A percentile compares a stretch with the other conserved stretches of the same genome.
Conservation (phyloP, 2,797 vertebrate species). For the Girardinus metallicus region DNA sequence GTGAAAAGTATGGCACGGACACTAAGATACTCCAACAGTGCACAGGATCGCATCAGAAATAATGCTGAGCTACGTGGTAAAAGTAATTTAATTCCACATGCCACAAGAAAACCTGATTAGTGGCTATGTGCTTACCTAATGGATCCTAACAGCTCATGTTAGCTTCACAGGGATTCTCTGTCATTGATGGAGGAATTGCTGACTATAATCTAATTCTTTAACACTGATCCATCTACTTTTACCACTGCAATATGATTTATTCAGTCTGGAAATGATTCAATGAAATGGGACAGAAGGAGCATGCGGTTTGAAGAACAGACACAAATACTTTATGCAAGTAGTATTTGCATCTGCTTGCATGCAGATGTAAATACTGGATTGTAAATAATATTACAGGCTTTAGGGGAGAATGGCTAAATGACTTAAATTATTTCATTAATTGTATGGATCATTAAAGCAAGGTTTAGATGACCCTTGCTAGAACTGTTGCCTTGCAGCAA, state of each 20-base stretch:
- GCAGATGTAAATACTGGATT: neutral
- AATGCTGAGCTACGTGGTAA: slow-evolving; percentile 73
- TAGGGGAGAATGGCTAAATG: neutral
- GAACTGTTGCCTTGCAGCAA: neutral
- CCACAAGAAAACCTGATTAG: slow-evolving; percentile 74
- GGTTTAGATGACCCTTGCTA: neutral
- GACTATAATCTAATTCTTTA: slow-evolving; percentile 23
- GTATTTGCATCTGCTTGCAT: neutral
- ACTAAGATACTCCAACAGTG: slow-evolving; percentile 37
- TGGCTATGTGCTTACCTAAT: slow-evolving; percentile 59
- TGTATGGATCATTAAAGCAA: neutral
- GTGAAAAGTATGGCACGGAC: slow-evolving; percentile 54
- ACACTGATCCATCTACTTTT: slow-evolving; percentile 16
- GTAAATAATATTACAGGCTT: neutral
- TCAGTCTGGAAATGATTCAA: neutral
- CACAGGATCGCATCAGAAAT: slow-evolving; percentile 49
- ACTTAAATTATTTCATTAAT: neutral
- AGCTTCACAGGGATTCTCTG: slow-evolving; percentile 37
- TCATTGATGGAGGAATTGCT: slow-evolving; percentile 28
- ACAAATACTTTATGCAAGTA: no score
- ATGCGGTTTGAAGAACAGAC: neutral
- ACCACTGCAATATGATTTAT: neutral
- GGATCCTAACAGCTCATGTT: slow-evolving; percentile 59
- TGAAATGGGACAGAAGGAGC: neutral
- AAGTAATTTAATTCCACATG: slow-evolving; percentile 74